Evolutionary conservation across 2,888 invertebrate genomes (phyloP).

Genomic region (Biston betularia): DNA sequence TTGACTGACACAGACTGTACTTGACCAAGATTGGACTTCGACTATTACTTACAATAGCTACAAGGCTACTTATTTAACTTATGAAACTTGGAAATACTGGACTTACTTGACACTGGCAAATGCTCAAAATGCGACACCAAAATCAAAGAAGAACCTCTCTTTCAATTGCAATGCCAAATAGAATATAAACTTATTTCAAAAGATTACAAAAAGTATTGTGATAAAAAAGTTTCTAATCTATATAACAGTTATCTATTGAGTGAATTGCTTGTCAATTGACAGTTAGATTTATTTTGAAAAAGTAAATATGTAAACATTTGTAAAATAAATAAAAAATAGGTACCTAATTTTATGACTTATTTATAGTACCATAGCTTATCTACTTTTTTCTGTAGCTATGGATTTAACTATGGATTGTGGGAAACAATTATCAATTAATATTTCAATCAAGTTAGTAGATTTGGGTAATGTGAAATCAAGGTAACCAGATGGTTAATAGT

Average conservation of each 20-base stretch:
- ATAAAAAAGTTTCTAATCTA: no score
- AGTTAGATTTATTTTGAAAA: not conserved
- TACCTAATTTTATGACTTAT: slow-evolving; percentile 1
- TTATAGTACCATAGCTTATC: not conserved
- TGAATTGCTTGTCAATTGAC: not conserved
- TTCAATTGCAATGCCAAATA: no score
- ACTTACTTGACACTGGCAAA: no score
- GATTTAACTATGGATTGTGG: not conserved
- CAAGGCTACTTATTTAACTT: no score
- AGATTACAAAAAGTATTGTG: no score
- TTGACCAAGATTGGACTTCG: no score
- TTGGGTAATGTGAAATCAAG: slow-evolving; percentile 3
- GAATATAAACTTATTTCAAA: no score
- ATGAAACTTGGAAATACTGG: no score
- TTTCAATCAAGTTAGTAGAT: slow-evolving; percentile 9
- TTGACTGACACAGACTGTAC: no score
- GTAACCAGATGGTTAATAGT: not conserved
- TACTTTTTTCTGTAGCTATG: not conserved
- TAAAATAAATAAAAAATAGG: slow-evolving; percentile 9
- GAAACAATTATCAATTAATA: slow-evolving; percentile 4
- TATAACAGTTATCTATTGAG: not conserved
- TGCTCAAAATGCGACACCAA: no score
- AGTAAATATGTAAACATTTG: slow-evolving; percentile 10
- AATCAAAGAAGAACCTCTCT: no score
- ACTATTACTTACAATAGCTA: no score